Evolutionary conservation across 2,797 vertebrate genomes (phyloP).

Genomic region (Paguma larvata): DNA sequence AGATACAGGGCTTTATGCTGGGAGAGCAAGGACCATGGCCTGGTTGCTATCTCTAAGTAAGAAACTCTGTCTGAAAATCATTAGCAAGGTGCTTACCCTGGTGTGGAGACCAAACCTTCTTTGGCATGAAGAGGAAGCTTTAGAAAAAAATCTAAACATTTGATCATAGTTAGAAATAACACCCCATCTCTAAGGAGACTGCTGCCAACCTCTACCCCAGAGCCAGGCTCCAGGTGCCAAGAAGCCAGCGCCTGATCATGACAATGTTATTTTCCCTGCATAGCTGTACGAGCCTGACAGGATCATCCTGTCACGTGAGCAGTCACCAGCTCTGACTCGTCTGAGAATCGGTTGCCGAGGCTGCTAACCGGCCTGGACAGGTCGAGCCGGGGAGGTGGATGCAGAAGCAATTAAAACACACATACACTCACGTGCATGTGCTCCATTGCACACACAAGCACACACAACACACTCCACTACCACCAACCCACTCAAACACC

Average conservation of each 20-base stretch:
- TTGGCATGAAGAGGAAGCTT: constrained; percentile 1
- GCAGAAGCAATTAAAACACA: constrained; percentile 64
- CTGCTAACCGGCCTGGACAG: constrained; percentile 61
- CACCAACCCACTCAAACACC: constrained; percentile 71
- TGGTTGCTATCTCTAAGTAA: neutral
- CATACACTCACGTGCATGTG: neutral
- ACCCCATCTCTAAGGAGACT: constrained; percentile 31
- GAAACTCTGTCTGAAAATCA: constrained; percentile 55
- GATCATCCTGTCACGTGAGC: constrained; percentile 22
- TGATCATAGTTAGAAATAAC: constrained; percentile 55
- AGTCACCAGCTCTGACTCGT: constrained; percentile 51
- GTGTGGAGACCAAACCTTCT: neutral
- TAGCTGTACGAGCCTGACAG: neutral
- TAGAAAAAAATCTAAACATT: neutral
- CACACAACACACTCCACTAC: neutral
- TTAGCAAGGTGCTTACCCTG: constrained; percentile 47
- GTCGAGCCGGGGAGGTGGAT: constrained; percentile 68
- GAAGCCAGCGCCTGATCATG: constrained; percentile 41
- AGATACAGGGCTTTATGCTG: neutral
- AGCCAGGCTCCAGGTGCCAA: constrained; percentile 57
- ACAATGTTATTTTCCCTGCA: constrained; percentile 56
- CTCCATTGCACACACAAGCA: neutral
- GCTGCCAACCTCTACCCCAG: neutral
- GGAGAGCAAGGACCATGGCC: neutral
- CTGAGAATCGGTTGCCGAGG: constrained; percentile 59